These are phyloP conservation scores for Urosaurus nigricauda DNA, from an alignment of 2,797 vertebrate genomes.

Conservation along the genomic window DNA sequence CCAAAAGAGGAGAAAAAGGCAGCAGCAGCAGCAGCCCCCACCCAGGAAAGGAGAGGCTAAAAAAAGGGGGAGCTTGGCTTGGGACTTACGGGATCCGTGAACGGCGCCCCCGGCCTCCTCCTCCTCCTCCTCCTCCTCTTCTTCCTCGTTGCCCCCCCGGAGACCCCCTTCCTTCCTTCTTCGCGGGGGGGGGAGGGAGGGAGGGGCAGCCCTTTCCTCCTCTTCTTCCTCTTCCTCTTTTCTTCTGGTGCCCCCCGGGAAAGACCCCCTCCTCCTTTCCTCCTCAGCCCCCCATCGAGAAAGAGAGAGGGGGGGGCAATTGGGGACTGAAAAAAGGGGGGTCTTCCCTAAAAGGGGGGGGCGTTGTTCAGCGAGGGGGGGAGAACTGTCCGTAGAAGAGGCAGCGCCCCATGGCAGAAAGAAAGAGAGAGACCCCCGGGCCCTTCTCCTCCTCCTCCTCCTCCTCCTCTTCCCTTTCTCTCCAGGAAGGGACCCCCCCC, in stretches of 20 bases:
- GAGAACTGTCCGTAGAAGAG: conserved; percentile 69
- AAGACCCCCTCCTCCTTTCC: not conserved
- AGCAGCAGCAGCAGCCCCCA: accelerated
- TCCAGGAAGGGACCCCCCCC: no score
- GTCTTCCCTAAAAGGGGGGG: conserved; percentile 61
- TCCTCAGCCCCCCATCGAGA: conserved; percentile 6
- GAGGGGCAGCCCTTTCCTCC: conserved; percentile 1
- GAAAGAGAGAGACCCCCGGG: no score
- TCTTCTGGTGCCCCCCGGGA: not conserved
- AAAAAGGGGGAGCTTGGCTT: not conserved
- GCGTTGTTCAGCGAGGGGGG: conserved; percentile 46
- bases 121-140: not conserved
- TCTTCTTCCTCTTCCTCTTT: no score
- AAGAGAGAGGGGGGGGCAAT: not conserved
- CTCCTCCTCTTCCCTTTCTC: not conserved
- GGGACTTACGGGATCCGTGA: conserved; percentile 71
- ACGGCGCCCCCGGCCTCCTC: conserved; percentile 39
- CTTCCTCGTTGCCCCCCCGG: conserved; percentile 29
- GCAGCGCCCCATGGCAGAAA: conserved; percentile 56
- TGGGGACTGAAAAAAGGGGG: not conserved
- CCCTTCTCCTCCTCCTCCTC: not conserved
- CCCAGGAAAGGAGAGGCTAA: no score
- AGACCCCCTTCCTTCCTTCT: conserved; percentile 40
- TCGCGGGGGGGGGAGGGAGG: conserved; percentile 35
- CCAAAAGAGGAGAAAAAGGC: no score